Base-by-base conservation (phyloP, 2,888 invertebrate species). In the Apotomis turbidana region DNA sequence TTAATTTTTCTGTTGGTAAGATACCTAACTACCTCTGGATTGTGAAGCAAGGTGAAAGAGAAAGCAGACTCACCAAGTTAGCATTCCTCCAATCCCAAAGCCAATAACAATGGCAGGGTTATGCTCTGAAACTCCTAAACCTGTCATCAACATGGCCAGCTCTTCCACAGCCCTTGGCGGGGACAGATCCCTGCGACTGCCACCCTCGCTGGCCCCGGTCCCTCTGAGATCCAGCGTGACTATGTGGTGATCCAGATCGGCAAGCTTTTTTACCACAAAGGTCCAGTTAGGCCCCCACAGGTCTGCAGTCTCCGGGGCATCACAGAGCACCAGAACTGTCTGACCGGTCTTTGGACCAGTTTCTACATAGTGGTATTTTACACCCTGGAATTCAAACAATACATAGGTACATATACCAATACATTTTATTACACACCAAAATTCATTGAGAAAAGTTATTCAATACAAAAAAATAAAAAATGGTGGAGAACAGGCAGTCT, bases 291-390 rank as follows among this genome's bases (percentile, higher is more conserved):
- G 86, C 2, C 87, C 85, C 88, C 90, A 90, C 0, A 90, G 77
- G 52, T 87, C 85, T 0, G 85, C 86, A 0, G 84, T 81, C 54
- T 92, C 90, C 6, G 93, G 93, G 0, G 93, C 91, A 72, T 93
- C 89, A 12, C 91, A 90, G 2, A 93, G 81, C n/a, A 93, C 86
- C 3, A 93, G 79, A 0, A 91, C 85, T 49, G 85, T 76, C 70
- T 84, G 84, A 0, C 91, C 91, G 12, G 81, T 79, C 76, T 86
- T 89, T 0, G 90, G 89, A 0, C 93, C 93, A 3, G 89, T 89
- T 81, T 92, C 90, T 15, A 93, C 90, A 78, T 93, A 93, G 77
- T 93, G 93, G 77, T 93, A 93, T 85, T 93, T 93, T 13, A 91
- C 90, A 6, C 91, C 91, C 93, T 93, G 83, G 3, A 83, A 83